Evolutionary conservation across 2,113 vertebrate species (phyloP), one percentile per base, ranked within the genome.

Genomic region (Ceuthmochares aereus): DNA sequence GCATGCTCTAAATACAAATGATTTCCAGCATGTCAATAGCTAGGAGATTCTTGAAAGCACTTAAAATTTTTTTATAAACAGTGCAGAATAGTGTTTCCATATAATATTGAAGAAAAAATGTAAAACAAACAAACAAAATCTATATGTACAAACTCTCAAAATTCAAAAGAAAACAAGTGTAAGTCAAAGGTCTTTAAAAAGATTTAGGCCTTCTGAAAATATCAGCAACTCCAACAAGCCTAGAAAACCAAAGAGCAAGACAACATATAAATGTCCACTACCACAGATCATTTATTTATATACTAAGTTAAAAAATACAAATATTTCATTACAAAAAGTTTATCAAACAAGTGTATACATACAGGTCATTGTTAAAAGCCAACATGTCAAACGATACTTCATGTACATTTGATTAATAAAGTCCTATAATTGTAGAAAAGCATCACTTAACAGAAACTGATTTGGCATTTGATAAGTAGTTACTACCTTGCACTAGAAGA

Each of bases 221-320:
- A 69, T 42, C n/a, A 92, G 55, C 37, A 76, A 52, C 34, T 84
- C n/a, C 63, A 72, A 67, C 12, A 80, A 55, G 40, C 85, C 6
- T 4, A 84, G 42, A 77, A 95, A 93, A 85, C 34, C 67, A 74
- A 91, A 62, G 21, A 86, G 20, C 6, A 9, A 89, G 81, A 84
- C 59, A 78, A 60, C 20, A 14, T n/a, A 89, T 42, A 94, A 84
- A 89, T 58, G 77, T 96, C 80, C 88, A 90, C 94, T 94, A 97
- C 93, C 97, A 98, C 97, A 93, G 64, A 96, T 97, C 81, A 69
- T 97, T 98, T 98, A 98, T 98, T 98, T 97, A 97, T 97, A 98
- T 73, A 95, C 98, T 95, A 97, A 97, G 97, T 98, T 98, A 97
- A 98, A 98, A 98, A 98, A 98, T 98, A 98, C 94, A 32, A 98